A percentile compares a stretch with the other conserved stretches of the same genome.
Evolutionary conservation across 2,113 vertebrate genomes (phyloP).

Genomic region (Genyomyrus donnyi): DNA sequence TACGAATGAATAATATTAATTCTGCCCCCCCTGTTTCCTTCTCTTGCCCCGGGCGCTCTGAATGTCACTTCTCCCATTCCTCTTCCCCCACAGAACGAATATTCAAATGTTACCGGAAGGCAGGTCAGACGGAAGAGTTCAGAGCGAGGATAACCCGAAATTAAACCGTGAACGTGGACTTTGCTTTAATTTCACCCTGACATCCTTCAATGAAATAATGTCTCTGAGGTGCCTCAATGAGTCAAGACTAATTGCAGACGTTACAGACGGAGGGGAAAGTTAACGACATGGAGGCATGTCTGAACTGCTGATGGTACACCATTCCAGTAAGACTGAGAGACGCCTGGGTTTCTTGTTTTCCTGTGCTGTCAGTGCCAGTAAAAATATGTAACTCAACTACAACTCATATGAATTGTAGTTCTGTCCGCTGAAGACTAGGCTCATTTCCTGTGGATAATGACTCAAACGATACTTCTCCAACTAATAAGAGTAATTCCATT

Average conservation of each 20-base stretch:
- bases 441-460: not conserved
- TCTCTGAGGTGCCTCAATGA: not conserved
- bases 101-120: not conserved
- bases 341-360: not conserved
- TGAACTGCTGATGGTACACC: not conserved
- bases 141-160: not conserved
- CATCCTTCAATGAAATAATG: not conserved
- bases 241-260: not conserved
- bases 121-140: not conserved
- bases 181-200: constrained; percentile 1
- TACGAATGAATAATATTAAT: not conserved
- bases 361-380: not conserved
- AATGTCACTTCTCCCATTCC: not conserved
- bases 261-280: not conserved
- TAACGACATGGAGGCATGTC: not conserved
- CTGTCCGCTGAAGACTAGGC: not conserved
- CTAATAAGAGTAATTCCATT: not conserved
- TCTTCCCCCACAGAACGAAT: not conserved
- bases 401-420: not conserved
- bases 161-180: not conserved
- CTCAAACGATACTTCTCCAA: not conserved
- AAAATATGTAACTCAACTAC: not conserved
- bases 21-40: not conserved
- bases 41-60: not conserved
- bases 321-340: not conserved